phyloP scores from a whole-genome alignment of 2,797 vertebrate species.

The Psittacula derbiana region DNA sequence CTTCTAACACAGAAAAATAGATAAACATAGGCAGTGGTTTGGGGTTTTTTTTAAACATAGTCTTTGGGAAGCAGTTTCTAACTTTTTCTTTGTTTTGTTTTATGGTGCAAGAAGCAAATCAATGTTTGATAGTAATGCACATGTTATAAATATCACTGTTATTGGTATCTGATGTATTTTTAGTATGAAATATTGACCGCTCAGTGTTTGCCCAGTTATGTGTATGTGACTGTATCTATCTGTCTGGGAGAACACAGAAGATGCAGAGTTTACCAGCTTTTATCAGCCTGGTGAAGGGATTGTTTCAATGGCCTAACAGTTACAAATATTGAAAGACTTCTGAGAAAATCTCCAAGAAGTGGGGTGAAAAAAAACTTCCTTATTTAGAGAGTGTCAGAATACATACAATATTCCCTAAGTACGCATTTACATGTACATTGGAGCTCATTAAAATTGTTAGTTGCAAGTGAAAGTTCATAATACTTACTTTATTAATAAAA shows the following conservation, averaged over 20 bases:
- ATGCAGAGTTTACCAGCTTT: background rate
- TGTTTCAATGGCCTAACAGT: background rate
- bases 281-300: background rate
- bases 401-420: slow-evolving; percentile 12
- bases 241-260: background rate
- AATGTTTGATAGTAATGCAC: background rate
- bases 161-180: slow-evolving; percentile 29
- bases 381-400: slow-evolving; percentile 57
- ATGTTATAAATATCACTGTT: background rate
- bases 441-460: slow-evolving; percentile 69
- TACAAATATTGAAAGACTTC: background rate
- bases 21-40: background rate
- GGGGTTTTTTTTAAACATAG: background rate
- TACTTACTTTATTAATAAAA: slow-evolving; percentile 37
- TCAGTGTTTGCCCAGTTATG: background rate
- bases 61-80: background rate
- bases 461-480: slow-evolving; percentile 44
- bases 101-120: background rate
- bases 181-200: slow-evolving; percentile 30
- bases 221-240: background rate
- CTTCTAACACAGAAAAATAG: background rate
- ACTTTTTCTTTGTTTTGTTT: background rate
- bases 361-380: slow-evolving; percentile 23
- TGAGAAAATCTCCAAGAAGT: slow-evolving; percentile 19
- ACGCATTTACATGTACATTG: slow-evolving; percentile 7